A percentile compares a stretch with the other conserved stretches of the same genome.
Conservation (phyloP, 1,140 invertebrate species). For the Cyclargus thomasi region DNA sequence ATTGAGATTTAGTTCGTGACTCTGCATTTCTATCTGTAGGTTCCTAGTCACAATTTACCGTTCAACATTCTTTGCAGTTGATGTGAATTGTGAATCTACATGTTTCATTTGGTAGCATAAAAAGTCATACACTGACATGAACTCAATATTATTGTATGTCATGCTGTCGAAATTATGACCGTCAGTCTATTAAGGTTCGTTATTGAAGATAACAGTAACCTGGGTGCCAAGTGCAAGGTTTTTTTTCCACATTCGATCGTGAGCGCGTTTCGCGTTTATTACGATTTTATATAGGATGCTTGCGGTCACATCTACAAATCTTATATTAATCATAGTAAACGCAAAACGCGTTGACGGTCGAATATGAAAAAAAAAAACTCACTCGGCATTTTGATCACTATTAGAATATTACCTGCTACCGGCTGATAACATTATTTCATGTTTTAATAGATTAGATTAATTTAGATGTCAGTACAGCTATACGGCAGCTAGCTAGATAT, state of each 20-base stretch:
- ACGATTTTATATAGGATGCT: too few relatives aligned
- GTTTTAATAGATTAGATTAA: background rate
- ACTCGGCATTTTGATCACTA: background rate
- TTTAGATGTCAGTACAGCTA: background rate
- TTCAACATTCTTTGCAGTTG: constrained; percentile 23
- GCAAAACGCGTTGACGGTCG: too few relatives aligned
- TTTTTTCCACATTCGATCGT: too few relatives aligned
- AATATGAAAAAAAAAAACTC: too few relatives aligned
- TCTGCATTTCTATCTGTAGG: constrained; percentile 28
- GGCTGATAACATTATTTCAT: background rate
- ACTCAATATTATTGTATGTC: background rate
- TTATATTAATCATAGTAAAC: too few relatives aligned
- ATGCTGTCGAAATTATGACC: background rate
- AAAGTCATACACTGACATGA: background rate
- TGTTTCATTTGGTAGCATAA: constrained; percentile 8
- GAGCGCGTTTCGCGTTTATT: too few relatives aligned
- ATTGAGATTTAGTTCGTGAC: constrained; percentile 26
- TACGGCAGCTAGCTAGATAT: background rate
- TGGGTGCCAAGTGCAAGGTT: too few relatives aligned
- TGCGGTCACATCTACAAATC: too few relatives aligned
- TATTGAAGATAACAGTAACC: too few relatives aligned
- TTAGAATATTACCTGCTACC: background rate
- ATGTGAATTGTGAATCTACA: constrained; percentile 12
- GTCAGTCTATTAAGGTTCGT: too few relatives aligned
- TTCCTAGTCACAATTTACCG: constrained; percentile 24